phyloP scores from a whole-genome alignment of 2,888 invertebrate species.

The Plagodis dolabraria region DNA sequence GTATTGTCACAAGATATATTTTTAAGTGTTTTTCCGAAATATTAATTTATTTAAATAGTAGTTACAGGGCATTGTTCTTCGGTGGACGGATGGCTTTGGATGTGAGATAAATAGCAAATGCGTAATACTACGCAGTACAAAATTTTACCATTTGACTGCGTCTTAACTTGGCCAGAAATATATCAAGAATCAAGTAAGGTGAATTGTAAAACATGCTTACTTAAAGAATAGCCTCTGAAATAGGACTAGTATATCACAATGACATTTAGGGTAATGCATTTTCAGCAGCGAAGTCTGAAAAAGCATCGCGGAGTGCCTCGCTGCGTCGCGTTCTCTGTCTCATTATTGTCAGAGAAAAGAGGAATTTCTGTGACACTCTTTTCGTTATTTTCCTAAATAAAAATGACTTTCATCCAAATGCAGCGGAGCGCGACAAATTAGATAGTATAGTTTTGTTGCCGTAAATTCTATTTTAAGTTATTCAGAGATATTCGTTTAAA shows the following conservation, averaged over 20 bases:
- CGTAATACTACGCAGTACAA: too few relatives aligned
- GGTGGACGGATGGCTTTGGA: too few relatives aligned
- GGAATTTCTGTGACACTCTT: conserved; percentile 49
- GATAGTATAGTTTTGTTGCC: conserved; percentile 46
- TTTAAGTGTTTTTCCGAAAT: too few relatives aligned
- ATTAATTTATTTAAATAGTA: too few relatives aligned
- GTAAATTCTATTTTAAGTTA: conserved; percentile 49
- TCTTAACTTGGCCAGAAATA: too few relatives aligned
- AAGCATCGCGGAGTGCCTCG: conserved; percentile 52
- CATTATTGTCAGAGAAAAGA: conserved; percentile 59
- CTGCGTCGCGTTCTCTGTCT: conserved; percentile 58
- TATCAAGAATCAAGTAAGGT: too few relatives aligned
- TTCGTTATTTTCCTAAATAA: conserved; percentile 49
- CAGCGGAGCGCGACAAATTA: conserved; percentile 39
- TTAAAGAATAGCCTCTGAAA: conserved; percentile 24
- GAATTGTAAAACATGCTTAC: conserved; percentile 26
- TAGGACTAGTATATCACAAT: conserved; percentile 46
- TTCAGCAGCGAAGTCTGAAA: conserved; percentile 50
- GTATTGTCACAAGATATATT: too few relatives aligned
- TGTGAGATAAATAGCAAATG: too few relatives aligned
- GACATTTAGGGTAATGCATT: conserved; percentile 55
- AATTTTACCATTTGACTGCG: too few relatives aligned
- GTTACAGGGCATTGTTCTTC: too few relatives aligned
- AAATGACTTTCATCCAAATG: conserved; percentile 37
- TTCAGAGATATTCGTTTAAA: conserved; percentile 56